A percentile compares a stretch with the other conserved stretches of the same genome.
phyloP scores from a whole-genome alignment of 2,888 invertebrate genomes.

The Geotrupes spiniger region DNA sequence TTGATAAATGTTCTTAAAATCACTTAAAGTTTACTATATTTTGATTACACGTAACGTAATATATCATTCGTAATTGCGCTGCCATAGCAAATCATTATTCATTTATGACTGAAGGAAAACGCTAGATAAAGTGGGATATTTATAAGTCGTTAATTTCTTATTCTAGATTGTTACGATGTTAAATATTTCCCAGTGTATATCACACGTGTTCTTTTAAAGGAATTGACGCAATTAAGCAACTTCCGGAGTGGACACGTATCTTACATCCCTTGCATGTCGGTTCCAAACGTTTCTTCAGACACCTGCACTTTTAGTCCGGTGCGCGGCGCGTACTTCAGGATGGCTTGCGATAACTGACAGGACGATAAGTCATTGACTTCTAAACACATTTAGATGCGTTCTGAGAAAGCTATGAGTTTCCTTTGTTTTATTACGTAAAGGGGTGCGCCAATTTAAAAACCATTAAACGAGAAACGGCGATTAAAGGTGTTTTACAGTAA shows the following conservation, averaged over 20 bases:
- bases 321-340: conserved; percentile 13
- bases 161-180: conserved; percentile 6
- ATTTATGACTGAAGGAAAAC: not conserved
- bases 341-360: conserved; percentile 18
- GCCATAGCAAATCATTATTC: conserved; percentile 4
- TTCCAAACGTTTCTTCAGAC: conserved; percentile 27
- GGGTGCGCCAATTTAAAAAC: conserved; percentile 2
- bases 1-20: too few relatives aligned
- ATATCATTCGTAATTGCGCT: conserved; percentile 3
- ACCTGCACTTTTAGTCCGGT: conserved; percentile 27
- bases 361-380: conserved; percentile 19
- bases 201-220: conserved; percentile 40
- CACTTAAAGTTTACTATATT: too few relatives aligned
- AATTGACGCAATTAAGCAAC: conserved; percentile 46
- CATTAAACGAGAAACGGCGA: not conserved
- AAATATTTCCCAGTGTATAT: conserved; percentile 27
- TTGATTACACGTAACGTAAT: not conserved
- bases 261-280: conserved; percentile 40
- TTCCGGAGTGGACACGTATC: conserved; percentile 48
- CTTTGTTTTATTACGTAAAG: not conserved
- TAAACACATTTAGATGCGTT: conserved; percentile 1
- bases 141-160: conserved; percentile 10
- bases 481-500: conserved; percentile 4
- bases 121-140: conserved; percentile 7
- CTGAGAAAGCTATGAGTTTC: conserved; percentile 1